Base-by-base conservation (phyloP, 2,888 invertebrate genomes). In the Lepidocyrtinus sp. region DNA sequence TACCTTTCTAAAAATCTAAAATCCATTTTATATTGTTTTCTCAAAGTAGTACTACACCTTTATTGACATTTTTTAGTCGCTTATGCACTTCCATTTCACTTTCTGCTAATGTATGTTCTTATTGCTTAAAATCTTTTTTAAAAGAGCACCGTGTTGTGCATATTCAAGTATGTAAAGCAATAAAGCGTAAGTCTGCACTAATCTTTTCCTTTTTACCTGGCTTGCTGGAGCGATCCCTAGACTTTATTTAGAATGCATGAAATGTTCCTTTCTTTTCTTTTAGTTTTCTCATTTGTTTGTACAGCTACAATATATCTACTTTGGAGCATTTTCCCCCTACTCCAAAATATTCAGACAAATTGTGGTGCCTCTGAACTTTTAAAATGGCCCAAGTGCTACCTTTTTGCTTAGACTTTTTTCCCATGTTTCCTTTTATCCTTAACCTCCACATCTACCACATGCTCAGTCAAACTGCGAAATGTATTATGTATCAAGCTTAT, bases 181-280 rank as follows among this genome's bases (percentile, higher is more conserved):
- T 55, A 59, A 59, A 59, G 59, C 59, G 22, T 21, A 59, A 59
- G 59, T 59, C 59, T 22, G 21, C 22, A 74, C 55, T 59, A 74
- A 72, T 64, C 71, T 36, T 71, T 70, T 21, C 64, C 46, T 46
- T 61, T 62, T 27, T 71, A 67, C 65, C 77, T 72, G 65, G 55
- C 70, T 36, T 63, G 45, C 17, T 17, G 9, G 7, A 59, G 59
- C 59, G 22, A 59, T 59, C 59, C 62, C 63, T 19, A 27, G 27
- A 59, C 61, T 67, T 67, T 62, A 74, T 79, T 79, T 74, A 26
- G 73, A 79, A 79, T 79, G 74, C 64, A 74, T 70, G 74, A 79
- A 74, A 64, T 61, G 21, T 17, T 55, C 26, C 21, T 5, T 27
- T 19, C 24, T 65, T 55, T 24, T 27, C 26, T 17, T 19, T 61